Conservation (phyloP, 2,888 invertebrate genomes). For the Ischnus inquisitorius region DNA sequence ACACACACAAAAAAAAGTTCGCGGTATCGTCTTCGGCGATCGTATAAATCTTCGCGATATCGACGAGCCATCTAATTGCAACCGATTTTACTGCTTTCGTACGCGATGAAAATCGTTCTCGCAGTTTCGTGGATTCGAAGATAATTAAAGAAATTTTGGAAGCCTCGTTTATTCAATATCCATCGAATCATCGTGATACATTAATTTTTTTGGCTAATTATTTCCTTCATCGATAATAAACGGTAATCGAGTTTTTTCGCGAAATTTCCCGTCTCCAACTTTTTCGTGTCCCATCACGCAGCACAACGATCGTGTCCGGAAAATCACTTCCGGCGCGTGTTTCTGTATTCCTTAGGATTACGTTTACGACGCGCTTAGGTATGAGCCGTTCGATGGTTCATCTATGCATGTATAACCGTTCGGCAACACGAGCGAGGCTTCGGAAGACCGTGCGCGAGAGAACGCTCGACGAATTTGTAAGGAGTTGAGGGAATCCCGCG, state of each 20-base stretch:
- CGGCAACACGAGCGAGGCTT: not conserved
- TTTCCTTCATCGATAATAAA: not conserved
- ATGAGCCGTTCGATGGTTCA: too few species aligned
- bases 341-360: constrained; percentile 9
- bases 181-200: not conserved
- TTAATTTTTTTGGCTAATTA: not conserved
- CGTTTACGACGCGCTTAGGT: too few species aligned
- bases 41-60: constrained; percentile 41
- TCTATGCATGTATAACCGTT: not conserved
- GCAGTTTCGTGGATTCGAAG: not conserved
- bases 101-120: constrained; percentile 9
- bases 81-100: constrained; percentile 14
- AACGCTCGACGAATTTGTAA: constrained; percentile 54
- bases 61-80: constrained; percentile 41
- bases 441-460: constrained; percentile 28
- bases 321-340: constrained; percentile 30
- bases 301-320: constrained; percentile 17
- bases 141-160: not conserved
- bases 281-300: not conserved
- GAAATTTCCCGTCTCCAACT: not conserved
- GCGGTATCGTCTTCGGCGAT: constrained; percentile 42
- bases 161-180: not conserved
- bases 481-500: not conserved
- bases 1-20: constrained; percentile 4
- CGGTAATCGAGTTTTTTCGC: not conserved